Base-by-base conservation (phyloP, 2,797 vertebrate species). In the Sylvilagus floridanus region DNA sequence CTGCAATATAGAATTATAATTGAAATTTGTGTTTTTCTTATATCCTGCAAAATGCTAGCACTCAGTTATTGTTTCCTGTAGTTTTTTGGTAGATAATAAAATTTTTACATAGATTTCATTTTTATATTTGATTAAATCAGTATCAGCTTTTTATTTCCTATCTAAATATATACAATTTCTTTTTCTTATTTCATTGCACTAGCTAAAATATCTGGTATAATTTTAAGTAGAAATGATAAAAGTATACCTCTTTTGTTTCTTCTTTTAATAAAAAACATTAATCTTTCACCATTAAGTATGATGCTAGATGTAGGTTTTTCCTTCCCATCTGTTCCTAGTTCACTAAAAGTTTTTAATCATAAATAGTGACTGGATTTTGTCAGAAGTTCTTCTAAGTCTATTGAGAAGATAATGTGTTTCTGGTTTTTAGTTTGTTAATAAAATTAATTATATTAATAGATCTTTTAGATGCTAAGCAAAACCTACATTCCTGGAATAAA, bases 201-300 rank as follows among this genome's bases (percentile, higher is more conserved):
- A 42, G 32, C 65, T 84, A 60, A 68, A 84, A 62, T 12, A 62
- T 89, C 68, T 9, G 82, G 21, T 32, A 69, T 7, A 50, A 52
- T 16, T 22, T 87, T 88, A 93, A 78, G 57, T 47, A 90, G 71
- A 92, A 90, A 86, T 69, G 4, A 79, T 82, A 22, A 84, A 30
- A 57, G 7, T 72, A 7, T 4, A 35, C 28, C 35, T 52, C n/a
- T 72, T 87, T 50, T 66, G 3, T 54, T 72, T 60, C 42, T 93
- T 84, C 47, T 69, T 72, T 66, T 42, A 73, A 5, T 42, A 42
- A 42, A 42, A 42, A 42, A 42, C 9, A 8, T 88, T 68, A 4
- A 28, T 42, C 8, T 42, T 42, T 42, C 42, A 42, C 42, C 42
- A 42, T 42, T 42, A 42, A 42, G 42, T 42, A 42, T 42, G 42